Percentiles rank a stretch among this genome's conserved stretches.
phyloP scores from a whole-genome alignment of 2,888 invertebrate genomes.

The Axea sp. region DNA sequence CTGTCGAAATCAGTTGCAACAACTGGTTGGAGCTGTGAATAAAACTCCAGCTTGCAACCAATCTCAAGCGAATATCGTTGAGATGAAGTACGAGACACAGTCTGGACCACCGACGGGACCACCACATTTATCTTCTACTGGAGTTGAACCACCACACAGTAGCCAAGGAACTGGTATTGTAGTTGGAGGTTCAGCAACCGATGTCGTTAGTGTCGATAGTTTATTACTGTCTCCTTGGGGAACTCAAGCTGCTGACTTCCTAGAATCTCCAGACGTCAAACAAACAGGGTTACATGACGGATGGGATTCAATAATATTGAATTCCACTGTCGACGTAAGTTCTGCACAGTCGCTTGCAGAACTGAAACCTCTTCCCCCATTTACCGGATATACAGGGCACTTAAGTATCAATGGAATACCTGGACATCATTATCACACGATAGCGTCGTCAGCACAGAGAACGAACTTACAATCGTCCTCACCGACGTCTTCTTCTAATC shows the following conservation, averaged over 20 bases:
- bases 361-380: slow-evolving; percentile 91
- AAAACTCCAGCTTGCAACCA: slow-evolving; percentile 63
- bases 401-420: slow-evolving; percentile 93
- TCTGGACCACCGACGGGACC: slow-evolving; percentile 72
- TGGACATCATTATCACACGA: slow-evolving; percentile 92
- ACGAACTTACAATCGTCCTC: slow-evolving; percentile 76
- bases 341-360: slow-evolving; percentile 87
- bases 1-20: slow-evolving; percentile 29
- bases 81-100: slow-evolving; percentile 78
- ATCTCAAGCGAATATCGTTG: slow-evolving; percentile 69
- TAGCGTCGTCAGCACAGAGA: slow-evolving; percentile 81
- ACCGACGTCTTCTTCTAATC: slow-evolving; percentile 76
- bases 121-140: slow-evolving; percentile 72
- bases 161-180: slow-evolving; percentile 73
- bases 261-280: slow-evolving; percentile 74
- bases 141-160: slow-evolving; percentile 76
- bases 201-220: slow-evolving; percentile 76
- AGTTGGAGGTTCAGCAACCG: slow-evolving; percentile 73
- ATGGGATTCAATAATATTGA: slow-evolving; percentile 84
- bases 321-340: slow-evolving; percentile 81
- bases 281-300: slow-evolving; percentile 81
- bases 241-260: slow-evolving; percentile 71
- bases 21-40: slow-evolving; percentile 41
- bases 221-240: slow-evolving; percentile 75
- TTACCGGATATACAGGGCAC: slow-evolving; percentile 91